Conservation (phyloP, 92 coral and sea anemone genomes). For the Epizoanthus stellaris region DNA sequence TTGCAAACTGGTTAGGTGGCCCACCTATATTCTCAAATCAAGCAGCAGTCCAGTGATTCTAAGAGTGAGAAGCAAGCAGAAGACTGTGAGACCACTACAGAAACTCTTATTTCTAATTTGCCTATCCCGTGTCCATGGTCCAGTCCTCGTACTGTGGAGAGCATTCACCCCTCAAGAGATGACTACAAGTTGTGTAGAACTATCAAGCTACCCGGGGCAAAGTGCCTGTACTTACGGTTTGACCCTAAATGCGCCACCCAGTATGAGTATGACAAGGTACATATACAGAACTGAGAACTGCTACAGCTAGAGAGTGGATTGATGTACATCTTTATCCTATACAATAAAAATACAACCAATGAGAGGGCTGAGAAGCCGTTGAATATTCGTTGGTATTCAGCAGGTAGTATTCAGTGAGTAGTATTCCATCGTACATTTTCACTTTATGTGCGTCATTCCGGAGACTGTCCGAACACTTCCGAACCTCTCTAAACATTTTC, state of each 20-base stretch:
- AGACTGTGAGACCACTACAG: not conserved
- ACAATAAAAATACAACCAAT: no score
- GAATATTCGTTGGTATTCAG: no score
- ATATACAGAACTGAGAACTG: not conserved
- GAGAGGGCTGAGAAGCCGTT: no score
- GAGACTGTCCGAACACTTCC: no score
- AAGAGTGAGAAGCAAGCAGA: constrained; percentile 21
- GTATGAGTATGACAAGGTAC: constrained; percentile 96
- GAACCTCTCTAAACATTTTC: no score
- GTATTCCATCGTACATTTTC: no score
- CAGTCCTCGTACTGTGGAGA: constrained; percentile 79
- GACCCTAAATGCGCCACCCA: constrained; percentile 95
- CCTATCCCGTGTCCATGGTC: constrained; percentile 83
- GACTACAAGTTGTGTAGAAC: constrained; percentile 81
- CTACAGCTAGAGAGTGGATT: no score
- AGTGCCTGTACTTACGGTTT: constrained; percentile 79
- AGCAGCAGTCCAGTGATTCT: constrained; percentile 43
- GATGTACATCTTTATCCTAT: no score
- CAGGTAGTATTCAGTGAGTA: no score
- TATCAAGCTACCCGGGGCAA: constrained; percentile 76
- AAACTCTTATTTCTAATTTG: constrained; percentile 37
- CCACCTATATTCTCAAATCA: constrained; percentile 61
- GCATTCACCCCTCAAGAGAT: constrained; percentile 90
- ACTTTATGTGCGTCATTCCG: no score
- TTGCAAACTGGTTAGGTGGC: constrained; percentile 59